Base-by-base conservation (phyloP, 2,888 invertebrate species). In the Balanococcus diminutus region DNA sequence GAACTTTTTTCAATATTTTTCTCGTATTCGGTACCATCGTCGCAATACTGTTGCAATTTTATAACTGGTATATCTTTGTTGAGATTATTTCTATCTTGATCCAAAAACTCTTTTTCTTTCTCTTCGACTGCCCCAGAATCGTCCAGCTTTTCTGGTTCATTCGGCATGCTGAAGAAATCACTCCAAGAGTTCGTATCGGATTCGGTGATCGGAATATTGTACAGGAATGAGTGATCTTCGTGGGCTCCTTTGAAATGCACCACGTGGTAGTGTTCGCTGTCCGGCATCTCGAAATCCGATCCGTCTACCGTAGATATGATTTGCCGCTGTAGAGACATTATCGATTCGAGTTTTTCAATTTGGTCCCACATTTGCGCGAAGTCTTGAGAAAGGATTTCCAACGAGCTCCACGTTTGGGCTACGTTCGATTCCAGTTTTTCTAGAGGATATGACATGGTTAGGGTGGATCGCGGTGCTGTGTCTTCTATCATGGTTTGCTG, bases 281-380 rank as follows among this genome's bases (percentile, higher is more conserved):
- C 83, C 0, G 83, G 56, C 2, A 61, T n/a, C 42, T 51, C 42
- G n/a, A 75, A 46, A 5, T 79, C 1, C 0, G 85, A 72, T 42
- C 72, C 42, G 19, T 85, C 75, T 14, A 79, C 75, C 1, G 85
- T 67, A 6, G 85, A 67, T 39, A 85, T 85, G 51, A 85, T 85
- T 39, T 85, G 75, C 11, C 85, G 28, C 31, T 85, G 85, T 4
- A 85, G 75, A 9, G 46, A 75, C 2, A 97, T 92, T 87, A 97
- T 92, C 28, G 95, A 93, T 90, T 97, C 97, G 36, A 97, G 91
- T 90, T 96, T 95, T 89, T 97, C 97, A 87, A 97, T 91, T 75
- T 96, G 92, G 89, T 96, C 95, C 96, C 97, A 97, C 95, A 97
- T 97, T 90, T 96, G 95, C 84, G 96, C 95, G 89, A 97, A 97